Evolutionary conservation across 2,888 invertebrate species (phyloP), one percentile per base, ranked within the genome.

Genomic region (Hyposoter didymator): DNA sequence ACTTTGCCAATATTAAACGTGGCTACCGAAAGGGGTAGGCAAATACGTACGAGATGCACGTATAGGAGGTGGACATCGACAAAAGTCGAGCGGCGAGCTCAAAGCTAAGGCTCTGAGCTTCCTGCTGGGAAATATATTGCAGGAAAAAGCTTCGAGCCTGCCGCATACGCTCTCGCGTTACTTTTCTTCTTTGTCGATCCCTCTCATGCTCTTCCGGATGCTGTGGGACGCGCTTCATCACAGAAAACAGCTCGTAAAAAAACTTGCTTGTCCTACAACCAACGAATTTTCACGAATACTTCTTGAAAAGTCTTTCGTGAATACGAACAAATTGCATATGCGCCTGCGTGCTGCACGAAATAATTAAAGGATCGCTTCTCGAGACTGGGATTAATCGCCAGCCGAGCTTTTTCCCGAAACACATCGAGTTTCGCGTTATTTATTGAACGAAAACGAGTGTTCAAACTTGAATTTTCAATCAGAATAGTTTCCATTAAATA

Each of bases 1-100:
- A 92, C 92, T 92, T 93, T 92, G 90, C 91, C 89, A 91, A 93
- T 92, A 93, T 92, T 92, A 92, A 92, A 92, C 90, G 90, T 90
- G 88, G 90, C 89, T 89, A 89, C 88, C 88, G 87, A 49, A 49
- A 70, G 84, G 82, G 84, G 62, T 80, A 78, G 78, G 67, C 70
- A 67, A 59, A 67, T 59, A 67, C 52, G 72, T 55, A 70, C 79
- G 75, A 43, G 64, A 62, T 52, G 72, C 22, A 59, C 39, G 73
- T 28, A 28, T 78, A 70, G 78, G 79, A 75, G 85, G 83, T 82
- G 84, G 91, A 89, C 88, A 89, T 84, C 89, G 90, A 92, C 92
- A 92, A 92, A 92, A 92, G 47, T 45, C 43, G 66, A 66, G 78
- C 45, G 90, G 91, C 88, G 89, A 90, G 91, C 92, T 93, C 92